Conservation (phyloP, 2,113 vertebrate genomes). For the Alces alces region DNA sequence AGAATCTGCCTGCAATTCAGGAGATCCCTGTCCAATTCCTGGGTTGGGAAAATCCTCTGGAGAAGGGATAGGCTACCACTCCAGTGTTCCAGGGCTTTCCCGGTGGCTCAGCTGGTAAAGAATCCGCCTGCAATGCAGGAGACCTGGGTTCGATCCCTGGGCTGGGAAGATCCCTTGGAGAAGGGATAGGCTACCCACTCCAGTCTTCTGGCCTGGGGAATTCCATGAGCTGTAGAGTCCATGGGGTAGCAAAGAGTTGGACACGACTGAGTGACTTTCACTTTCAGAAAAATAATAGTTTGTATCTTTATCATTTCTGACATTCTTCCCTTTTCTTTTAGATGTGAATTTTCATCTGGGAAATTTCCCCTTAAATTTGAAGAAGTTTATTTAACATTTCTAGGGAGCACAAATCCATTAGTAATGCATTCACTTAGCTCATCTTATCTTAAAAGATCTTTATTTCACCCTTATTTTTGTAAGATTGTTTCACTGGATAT, state of each 20-base stretch:
- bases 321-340: neutral
- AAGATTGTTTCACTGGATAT: neutral
- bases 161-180: neutral
- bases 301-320: neutral
- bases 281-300: neutral
- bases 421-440: neutral
- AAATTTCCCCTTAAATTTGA: neutral
- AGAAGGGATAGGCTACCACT: neutral
- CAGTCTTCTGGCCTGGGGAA: neutral
- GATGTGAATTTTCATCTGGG: neutral
- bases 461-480: neutral
- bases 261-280: neutral
- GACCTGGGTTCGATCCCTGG: neutral
- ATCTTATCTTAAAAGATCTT: neutral
- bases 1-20: neutral
- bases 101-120: neutral
- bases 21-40: neutral
- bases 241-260: neutral
- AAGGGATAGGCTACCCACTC: neutral
- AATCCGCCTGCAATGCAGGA: neutral
- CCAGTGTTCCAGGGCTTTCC: neutral
- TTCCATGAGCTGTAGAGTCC: neutral
- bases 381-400: neutral
- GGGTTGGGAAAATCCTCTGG: neutral
- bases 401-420: neutral